These are phyloP conservation scores for Falco punctatus DNA, from an alignment of 2,113 vertebrate genomes.

Conservation along the genomic window DNA sequence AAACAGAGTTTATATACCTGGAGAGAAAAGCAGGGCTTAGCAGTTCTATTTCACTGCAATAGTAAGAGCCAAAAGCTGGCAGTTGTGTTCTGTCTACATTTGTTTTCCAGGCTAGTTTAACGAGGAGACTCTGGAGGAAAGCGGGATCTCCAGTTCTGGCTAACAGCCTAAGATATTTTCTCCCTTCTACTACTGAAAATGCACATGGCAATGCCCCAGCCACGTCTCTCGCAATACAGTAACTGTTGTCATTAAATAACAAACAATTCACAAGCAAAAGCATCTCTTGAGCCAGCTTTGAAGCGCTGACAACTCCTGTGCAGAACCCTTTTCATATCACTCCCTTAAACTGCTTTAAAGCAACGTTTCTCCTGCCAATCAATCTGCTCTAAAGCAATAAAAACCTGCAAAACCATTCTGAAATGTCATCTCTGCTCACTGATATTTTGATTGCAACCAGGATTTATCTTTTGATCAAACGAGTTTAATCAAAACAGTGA, in stretches of 20 bases:
- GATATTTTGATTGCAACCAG: not conserved
- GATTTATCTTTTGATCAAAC: not conserved
- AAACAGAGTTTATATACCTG: no score
- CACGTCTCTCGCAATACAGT: fast-evolving
- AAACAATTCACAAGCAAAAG: not conserved
- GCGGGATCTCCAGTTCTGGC: not conserved
- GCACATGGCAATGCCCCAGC: not conserved
- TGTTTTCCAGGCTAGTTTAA: not conserved
- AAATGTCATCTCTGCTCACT: not conserved
- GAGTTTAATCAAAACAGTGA: not conserved
- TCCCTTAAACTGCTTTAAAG: not conserved
- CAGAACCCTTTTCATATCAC: no score
- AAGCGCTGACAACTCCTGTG: not conserved
- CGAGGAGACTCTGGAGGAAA: not conserved
- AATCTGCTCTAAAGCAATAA: not conserved
- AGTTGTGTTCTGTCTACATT: not conserved
- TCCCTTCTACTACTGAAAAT: not conserved
- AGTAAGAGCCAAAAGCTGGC: not conserved
- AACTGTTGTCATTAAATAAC: not conserved
- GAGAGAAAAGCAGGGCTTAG: not conserved
- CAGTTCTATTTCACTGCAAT: not conserved
- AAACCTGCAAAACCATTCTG: not conserved
- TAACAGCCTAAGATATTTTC: not conserved
- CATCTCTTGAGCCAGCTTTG: not conserved
- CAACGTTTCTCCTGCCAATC: fast-evolving